Base-by-base conservation (phyloP, 2,797 vertebrate genomes). In the Melanitta fusca region DNA sequence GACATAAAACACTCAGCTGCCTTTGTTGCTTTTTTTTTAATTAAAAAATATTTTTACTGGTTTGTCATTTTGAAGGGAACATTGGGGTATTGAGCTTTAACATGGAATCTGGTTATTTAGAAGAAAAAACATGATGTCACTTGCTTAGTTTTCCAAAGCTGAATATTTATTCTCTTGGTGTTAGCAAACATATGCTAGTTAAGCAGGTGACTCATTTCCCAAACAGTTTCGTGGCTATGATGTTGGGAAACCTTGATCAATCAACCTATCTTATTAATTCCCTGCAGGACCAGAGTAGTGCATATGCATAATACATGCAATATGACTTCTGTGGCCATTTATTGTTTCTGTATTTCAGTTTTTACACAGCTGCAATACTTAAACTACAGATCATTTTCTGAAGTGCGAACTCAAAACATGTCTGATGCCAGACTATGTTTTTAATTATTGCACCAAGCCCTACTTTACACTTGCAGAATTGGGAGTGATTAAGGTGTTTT, bases 61-160 rank as follows among this genome's bases (percentile, higher is more conserved):
- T 49, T 75, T 56, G 13, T 57, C 28, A 5, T 91, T 92, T 82
- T 82, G 56, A 87, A 85, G 75, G 41, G 49, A 57, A 15, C n/a
- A 3, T 4, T 36, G n/a, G 4, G 16, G 3, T 58, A 8, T 54
- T 82, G 43, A 73, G 36, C 57, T 93, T 78, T 79, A 72, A 65
- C 30, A 18, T 25, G 51, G 38, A 83, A 64, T 11, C 61, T 70
- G 24, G 28, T 84, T 93, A 80, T 94, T 91, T 96, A 72, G 91
- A 96, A 89, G 89, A 36, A 78, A 92, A 70, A 70, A 39, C 6
- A 6, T 11, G 2, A 28, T 81, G n/a, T 1, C n/a, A 78, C 60
- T 85, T 87, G 22, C 71, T 66, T 75, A 30, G 17, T 80, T 96
- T 92, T 83, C 68, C 8, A 6, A 65, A 54, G 61, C 25, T 68